Percentiles rank a stretch among this genome's conserved stretches.
These are phyloP conservation scores for Andrena flavipes DNA, from an alignment of 2,888 invertebrate species.

Conservation along the genomic window DNA sequence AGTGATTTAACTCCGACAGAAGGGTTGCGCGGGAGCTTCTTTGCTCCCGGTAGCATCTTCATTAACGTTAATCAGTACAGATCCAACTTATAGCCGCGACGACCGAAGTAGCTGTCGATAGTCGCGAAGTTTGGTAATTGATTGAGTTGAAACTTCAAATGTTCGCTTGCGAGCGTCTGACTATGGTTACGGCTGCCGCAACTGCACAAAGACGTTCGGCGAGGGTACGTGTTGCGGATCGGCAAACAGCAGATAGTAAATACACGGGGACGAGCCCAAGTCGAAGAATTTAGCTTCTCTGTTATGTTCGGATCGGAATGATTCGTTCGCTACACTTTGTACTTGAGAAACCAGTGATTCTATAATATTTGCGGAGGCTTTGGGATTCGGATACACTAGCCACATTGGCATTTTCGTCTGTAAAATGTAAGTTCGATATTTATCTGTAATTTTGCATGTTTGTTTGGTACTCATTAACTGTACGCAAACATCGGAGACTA, in stretches of 20 bases:
- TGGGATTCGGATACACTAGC: no score
- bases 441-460: no score
- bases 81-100: slow-evolving; percentile 39
- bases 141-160: slow-evolving; percentile 48
- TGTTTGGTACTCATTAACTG: no score
- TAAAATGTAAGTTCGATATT: no score
- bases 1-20: not conserved
- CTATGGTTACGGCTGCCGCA: slow-evolving; percentile 27
- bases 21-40: slow-evolving; percentile 20
- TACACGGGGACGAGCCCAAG: not conserved
- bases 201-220: slow-evolving; percentile 15
- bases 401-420: no score
- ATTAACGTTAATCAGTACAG: slow-evolving; percentile 46
- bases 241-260: not conserved
- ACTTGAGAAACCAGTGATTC: no score
- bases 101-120: slow-evolving; percentile 50
- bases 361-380: no score
- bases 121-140: slow-evolving; percentile 57
- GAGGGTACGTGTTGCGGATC: slow-evolving; percentile 28
- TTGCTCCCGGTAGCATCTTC: slow-evolving; percentile 31
- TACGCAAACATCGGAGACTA: no score
- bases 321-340: no score
- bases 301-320: no score
- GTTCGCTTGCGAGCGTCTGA: slow-evolving; percentile 32
- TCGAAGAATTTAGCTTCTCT: not conserved